Evolutionary conservation across 2,888 invertebrate species (phyloP), one percentile per base, ranked within the genome.

Genomic region (Hemicrepidius hirtus): DNA sequence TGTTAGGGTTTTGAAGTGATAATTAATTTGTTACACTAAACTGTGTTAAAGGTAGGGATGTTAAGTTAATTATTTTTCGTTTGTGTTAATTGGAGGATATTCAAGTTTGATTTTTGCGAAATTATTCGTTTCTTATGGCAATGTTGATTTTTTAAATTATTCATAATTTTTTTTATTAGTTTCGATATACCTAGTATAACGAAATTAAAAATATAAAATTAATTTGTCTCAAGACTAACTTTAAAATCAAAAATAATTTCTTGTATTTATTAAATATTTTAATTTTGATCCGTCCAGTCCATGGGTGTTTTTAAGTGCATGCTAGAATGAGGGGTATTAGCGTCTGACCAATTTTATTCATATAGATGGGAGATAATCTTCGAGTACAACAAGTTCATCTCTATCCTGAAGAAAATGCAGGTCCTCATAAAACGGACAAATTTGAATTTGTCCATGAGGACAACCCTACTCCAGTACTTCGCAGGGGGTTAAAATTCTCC

Each of bases 401-500:
- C 79, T 92, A 93, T 82, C 91, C 92, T 0, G 85, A 86, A 73
- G 92, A 93, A 78, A 95, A 95, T 83, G 91, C 93, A 0, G 88
- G 88, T 59, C 84, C 88, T 0, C 94, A 95, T 82, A 91, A 90
- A 79, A 94, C 95, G 0, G 86, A 89, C 72, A 91, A 91, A 79
- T 95, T 88, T 81, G 93, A 94, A 82, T 84, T 91, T 71, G 89
- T 93, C 0, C 91, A 92, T 75, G 87, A 90, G n/a, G 91, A 91
- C 35, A 75, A 76, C 35, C 89, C 91, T 0, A 89, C 89, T 0
- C 89, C 93, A 0, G 90, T 95, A 20, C 87, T 95, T 1, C 88
- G 95, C 3, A 88, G 95, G 24, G 95, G 94, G 0, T 91, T 93
- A 80, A 88, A 90, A 0, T 95, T 95, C 86, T 91, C 89, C 72